A percentile compares a stretch with the other conserved stretches of the same genome.
Conservation (phyloP, 2,113 vertebrate genomes). For the Ptyas mucosa region DNA sequence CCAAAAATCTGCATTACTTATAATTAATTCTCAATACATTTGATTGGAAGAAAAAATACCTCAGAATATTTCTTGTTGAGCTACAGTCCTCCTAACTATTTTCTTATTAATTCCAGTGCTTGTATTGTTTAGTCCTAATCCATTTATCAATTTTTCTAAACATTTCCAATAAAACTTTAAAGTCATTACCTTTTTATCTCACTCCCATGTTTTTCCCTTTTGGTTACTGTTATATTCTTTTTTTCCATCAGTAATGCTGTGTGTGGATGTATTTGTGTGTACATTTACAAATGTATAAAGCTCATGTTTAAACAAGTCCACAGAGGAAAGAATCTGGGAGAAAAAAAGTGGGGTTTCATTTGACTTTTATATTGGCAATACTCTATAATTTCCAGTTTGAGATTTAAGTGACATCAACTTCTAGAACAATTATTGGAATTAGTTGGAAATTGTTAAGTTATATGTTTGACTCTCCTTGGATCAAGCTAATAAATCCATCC, state of each 20-base stretch:
- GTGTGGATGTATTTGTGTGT: background rate
- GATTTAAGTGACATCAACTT: background rate
- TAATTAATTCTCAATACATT: constrained; percentile 29
- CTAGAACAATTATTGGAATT: background rate
- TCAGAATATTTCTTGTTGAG: background rate
- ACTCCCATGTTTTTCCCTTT: constrained; percentile 41
- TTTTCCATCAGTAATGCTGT: constrained; percentile 49
- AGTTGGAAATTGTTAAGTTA: background rate
- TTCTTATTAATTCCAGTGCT: background rate
- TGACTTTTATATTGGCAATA: constrained; percentile 33
- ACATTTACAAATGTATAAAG: constrained; percentile 43
- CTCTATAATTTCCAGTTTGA: constrained; percentile 26
- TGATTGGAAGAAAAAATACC: constrained; percentile 52
- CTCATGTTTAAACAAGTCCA: constrained; percentile 21
- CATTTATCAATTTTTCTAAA: constrained; percentile 30
- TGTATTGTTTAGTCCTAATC: background rate
- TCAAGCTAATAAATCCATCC: background rate
- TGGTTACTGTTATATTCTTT: constrained; percentile 58
- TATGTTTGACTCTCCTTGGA: background rate
- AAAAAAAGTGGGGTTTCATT: constrained; percentile 31
- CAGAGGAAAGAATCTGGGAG: background rate
- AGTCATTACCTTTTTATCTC: constrained; percentile 45
- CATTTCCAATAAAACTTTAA: constrained; percentile 58
- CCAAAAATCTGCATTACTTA: background rate
- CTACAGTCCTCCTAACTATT: background rate